Evolutionary conservation across 2,113 vertebrate genomes (phyloP), one percentile per base, ranked within the genome.

Genomic region (Nothocercus nigrocapillus): DNA sequence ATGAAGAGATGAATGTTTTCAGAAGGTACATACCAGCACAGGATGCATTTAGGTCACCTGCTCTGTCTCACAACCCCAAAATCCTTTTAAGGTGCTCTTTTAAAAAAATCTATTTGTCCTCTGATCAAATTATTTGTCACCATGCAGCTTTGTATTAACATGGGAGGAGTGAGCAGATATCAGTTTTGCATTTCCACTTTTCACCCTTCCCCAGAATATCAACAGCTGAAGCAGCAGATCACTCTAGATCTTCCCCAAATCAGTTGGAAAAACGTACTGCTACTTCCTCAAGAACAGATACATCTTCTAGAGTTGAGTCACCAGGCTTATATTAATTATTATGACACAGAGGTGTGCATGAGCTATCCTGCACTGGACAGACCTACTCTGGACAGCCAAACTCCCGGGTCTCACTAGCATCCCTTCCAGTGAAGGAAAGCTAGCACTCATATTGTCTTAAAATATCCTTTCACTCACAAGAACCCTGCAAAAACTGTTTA

Each of bases 81-180:
- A 74, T 62, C n/a, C 45, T 84, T 47, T 87, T 74, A 73, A 76
- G 22, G 15, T 38, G 28, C 4, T 69, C n/a, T 80, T 84, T 89
- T 38, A 67, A 70, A 64, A n/a, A 36, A 24, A 25, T 70, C 34
- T 34, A 22, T 16, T 14, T 62, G 2, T 64, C 76, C 30, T 7
- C 3, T 28, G 5, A 58, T 42, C 56, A 68, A 72, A 36, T 40
- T 49, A 24, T 34, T 61, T 68, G 68, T 42, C 58, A 61, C 44
- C 73, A 58, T 8, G 19, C 21, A 22, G 7, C 77, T 85, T 73
- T 69, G 36, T 24, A 36, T 51, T 38, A 5, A 22, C 1, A 1
- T 36, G 20, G 20, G 19, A 42, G 19, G 76, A 73, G 22, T 18
- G 36, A 76, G 66, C 7, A 44, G n/a, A 64, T 88, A 66, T 45